phyloP scores from a whole-genome alignment of 1,140 invertebrate genomes.

The Bombus vancouverensis region DNA sequence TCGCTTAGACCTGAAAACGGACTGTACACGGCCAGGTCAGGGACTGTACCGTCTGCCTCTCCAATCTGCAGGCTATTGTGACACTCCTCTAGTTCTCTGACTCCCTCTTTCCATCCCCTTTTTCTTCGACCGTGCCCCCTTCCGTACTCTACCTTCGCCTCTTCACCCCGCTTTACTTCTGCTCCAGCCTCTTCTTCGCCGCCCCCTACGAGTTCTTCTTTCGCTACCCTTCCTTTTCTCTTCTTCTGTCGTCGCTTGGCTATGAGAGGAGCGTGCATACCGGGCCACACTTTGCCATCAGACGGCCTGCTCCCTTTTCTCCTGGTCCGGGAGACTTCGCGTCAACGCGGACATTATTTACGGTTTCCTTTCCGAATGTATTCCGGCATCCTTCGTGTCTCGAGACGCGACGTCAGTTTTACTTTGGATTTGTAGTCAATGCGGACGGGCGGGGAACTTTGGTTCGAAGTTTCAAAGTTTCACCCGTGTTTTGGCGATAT shows the following conservation, averaged over 20 bases:
- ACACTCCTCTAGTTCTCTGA: slow-evolving; percentile 62
- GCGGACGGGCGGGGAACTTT: too few species aligned
- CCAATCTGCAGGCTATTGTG: slow-evolving; percentile 73
- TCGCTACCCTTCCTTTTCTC: background rate
- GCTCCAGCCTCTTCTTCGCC: slow-evolving; percentile 52
- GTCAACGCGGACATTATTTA: slow-evolving; percentile 59
- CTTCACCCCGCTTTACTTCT: slow-evolving; percentile 29
- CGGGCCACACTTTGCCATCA: slow-evolving; percentile 43
- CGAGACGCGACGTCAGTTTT: too few species aligned
- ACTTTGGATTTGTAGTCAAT: too few species aligned
- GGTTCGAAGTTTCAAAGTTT: too few species aligned
- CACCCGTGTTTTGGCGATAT: too few species aligned
- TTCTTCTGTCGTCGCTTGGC: background rate
- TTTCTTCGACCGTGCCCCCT: slow-evolving; percentile 31
- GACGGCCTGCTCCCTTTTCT: slow-evolving; percentile 36
- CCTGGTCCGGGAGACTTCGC: background rate
- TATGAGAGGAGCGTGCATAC: slow-evolving; percentile 47
- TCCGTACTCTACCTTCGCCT: slow-evolving; percentile 9
- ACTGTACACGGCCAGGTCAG: slow-evolving; percentile 65
- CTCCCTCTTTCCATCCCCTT: slow-evolving; percentile 35
- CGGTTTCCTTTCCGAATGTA: slow-evolving; percentile 15
- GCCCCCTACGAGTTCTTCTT: slow-evolving; percentile 35
- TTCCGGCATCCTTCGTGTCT: background rate
- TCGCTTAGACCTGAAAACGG: slow-evolving; percentile 28
- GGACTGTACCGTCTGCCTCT: slow-evolving; percentile 73